Evolutionary conservation across 2,113 vertebrate species (phyloP), one percentile per base, ranked within the genome.

Genomic region (Xenopus laevis): DNA sequence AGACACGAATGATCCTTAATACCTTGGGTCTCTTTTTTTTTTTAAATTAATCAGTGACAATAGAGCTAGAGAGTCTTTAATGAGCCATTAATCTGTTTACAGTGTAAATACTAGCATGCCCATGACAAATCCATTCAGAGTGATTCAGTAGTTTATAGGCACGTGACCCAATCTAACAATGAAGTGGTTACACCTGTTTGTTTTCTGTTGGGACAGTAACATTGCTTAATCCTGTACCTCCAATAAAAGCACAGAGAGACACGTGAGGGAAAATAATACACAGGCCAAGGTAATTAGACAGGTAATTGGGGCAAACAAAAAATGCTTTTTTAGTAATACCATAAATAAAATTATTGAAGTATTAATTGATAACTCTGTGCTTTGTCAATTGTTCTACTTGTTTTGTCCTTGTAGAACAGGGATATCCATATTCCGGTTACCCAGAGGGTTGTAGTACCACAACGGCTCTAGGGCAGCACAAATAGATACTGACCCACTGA

Each of bases 171-270:
- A 12, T 17, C 7, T 33, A 64, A 15, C 13, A 33, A 27, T 8
- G 55, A 40, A 61, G 7, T 16, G 47, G 58, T 75, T 57, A 23
- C 60, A 70, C 74, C 74, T 58, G 70, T 63, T 30, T 57, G 18
- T 70, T 50, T 59, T 13, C 58, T 23, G 9, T 10, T 60, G 20
- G 18, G 9, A 12, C 13, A 23, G 10, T 13, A 60, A 23, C 1
- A 27, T 60, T 60, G 58, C 47, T 10, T 9, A 50, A 50, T 12
- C 47, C 33, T 40, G 33, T 5, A 9, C 33, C 33, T 7, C 33
- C 71, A 70, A 77, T 20, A 70, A 10, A 69, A 12, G 16, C 40
- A 52, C 72, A 50, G 33, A 50, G 33, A 40, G 33, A 74, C 72
- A 63, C 60, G 72, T 46, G 45, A 52, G 16, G 13, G 21, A 44